Percentiles rank a stretch among this genome's conserved stretches.
phyloP scores from a whole-genome alignment of 2,797 vertebrate genomes.

The Enteromius argenteus region DNA sequence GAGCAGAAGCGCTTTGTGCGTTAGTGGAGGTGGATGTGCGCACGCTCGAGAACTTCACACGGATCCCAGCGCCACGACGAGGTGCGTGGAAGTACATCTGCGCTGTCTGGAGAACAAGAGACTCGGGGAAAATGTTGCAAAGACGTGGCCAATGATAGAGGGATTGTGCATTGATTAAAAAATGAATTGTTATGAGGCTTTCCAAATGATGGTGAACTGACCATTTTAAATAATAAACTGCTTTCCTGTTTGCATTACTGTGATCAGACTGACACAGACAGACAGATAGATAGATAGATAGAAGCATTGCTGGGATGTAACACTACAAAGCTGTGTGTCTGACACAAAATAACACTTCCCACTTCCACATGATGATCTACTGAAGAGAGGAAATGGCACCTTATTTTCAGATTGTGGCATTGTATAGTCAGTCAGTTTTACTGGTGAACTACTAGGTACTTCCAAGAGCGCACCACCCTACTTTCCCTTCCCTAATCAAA shows the following conservation, averaged over 20 bases:
- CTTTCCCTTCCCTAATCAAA: slow-evolving; percentile 3
- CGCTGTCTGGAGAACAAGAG: slow-evolving; percentile 22
- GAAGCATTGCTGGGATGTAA: neutral
- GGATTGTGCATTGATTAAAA: neutral
- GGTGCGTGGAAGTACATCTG: neutral
- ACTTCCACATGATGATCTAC: neutral
- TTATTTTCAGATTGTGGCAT: neutral
- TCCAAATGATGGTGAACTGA: too few relatives aligned
- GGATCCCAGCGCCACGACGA: slow-evolving; percentile 4
- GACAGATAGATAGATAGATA: too few relatives aligned
- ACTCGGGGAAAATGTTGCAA: neutral
- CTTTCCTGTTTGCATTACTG: neutral
- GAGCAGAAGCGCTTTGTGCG: slow-evolving; percentile 48
- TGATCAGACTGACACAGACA: neutral
- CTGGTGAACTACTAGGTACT: neutral
- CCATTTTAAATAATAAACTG: neutral
- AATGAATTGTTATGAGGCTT: neutral
- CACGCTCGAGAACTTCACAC: slow-evolving; percentile 46
- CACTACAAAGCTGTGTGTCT: neutral
- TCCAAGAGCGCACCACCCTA: neutral
- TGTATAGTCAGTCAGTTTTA: neutral
- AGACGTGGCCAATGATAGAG: neutral
- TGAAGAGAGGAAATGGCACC: neutral
- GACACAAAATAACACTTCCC: neutral
- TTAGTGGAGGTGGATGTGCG: slow-evolving; percentile 47